Evolutionary conservation across 2,797 vertebrate genomes (phyloP), one percentile per base, ranked within the genome.

Genomic region (Furcifer pardalis): DNA sequence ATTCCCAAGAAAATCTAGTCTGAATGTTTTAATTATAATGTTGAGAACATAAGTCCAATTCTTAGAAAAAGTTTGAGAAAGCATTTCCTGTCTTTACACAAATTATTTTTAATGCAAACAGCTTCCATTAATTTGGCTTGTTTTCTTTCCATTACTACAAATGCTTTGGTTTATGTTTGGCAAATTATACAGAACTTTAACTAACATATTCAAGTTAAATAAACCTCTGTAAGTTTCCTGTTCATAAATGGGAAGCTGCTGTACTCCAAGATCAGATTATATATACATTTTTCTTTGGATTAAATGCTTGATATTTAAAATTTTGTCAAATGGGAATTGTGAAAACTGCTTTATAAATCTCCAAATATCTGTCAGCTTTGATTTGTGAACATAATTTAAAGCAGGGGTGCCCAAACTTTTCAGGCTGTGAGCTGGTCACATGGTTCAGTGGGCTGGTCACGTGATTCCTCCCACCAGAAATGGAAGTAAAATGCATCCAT

Each of bases 361-460:
- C 90, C 90, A 85, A 71, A 87, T 59, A 62, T 87, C 89, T 93
- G 91, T 94, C 76, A 87, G 60, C 71, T 92, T 94, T 93, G 92
- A 86, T 93, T 83, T 92, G 88, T 90, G 91, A 85, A 84, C 84
- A 90, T 42, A 92, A 88, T 92, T 87, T 83, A 82, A n/a, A n/a
- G n/a, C n/a, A n/a, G n/a, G n/a, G n/a, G n/a, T n/a, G n/a, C n/a
- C n/a, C n/a, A n/a, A n/a, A n/a, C n/a, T n/a, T n/a, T n/a, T n/a
- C n/a, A n/a, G n/a, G n/a, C n/a, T n/a, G n/a, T n/a, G n/a, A n/a
- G n/a, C n/a, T n/a, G n/a, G n/a, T n/a, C n/a, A n/a, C n/a, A n/a
- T n/a, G n/a, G n/a, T n/a, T n/a, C n/a, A n/a, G n/a, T n/a, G n/a
- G n/a, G n/a, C n/a, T n/a, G n/a, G n/a, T n/a, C n/a, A n/a, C n/a